phyloP scores from a whole-genome alignment of 1,140 invertebrate species.

The Anthonomus grandis region DNA sequence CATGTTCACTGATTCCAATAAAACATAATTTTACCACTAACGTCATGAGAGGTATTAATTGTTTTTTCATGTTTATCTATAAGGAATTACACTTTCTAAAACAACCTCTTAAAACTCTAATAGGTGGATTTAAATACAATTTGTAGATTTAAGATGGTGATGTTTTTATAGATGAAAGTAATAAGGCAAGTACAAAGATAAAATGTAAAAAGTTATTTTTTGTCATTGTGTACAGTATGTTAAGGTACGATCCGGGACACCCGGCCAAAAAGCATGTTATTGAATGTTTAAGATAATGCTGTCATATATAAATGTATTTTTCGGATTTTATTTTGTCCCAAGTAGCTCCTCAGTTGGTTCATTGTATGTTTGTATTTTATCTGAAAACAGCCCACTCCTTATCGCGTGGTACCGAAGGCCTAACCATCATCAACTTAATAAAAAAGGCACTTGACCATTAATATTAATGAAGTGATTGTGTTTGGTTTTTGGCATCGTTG shows the following conservation, averaged over 20 bases:
- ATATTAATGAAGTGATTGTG: background rate
- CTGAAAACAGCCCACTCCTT: slow-evolving; percentile 8
- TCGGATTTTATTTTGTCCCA: too few relatives aligned
- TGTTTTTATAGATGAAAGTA: background rate
- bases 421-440: background rate
- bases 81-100: too few relatives aligned
- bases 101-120: too few relatives aligned
- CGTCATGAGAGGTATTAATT: too few relatives aligned
- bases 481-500: too few relatives aligned
- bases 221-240: slow-evolving; percentile 3
- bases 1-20: too few relatives aligned
- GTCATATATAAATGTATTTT: slow-evolving; percentile 3
- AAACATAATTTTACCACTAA: too few relatives aligned
- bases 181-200: slow-evolving; percentile 7
- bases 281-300: slow-evolving; percentile 2
- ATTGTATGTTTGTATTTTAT: too few relatives aligned
- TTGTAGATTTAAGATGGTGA: slow-evolving; percentile 5
- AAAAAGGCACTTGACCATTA: background rate
- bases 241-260: slow-evolving; percentile 10
- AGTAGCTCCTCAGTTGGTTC: too few relatives aligned
- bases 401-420: background rate
- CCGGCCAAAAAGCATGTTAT: slow-evolving; percentile 1
- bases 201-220: background rate
- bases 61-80: too few relatives aligned
- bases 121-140: too few relatives aligned